Base-by-base conservation (phyloP, 2,888 invertebrate species). In the Philhelius pedissequus region DNA sequence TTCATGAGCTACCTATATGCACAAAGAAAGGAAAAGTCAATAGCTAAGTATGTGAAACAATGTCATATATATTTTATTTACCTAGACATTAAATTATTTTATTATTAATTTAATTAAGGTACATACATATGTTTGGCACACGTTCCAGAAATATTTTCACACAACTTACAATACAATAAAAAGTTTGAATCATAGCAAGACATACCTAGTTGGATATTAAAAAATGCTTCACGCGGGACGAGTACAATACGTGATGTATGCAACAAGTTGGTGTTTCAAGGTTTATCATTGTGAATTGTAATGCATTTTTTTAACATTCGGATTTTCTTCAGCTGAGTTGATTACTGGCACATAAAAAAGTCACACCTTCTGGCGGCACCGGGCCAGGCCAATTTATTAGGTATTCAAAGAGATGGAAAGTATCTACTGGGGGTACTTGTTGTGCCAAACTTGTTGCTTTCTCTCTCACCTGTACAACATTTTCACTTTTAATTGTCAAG, bases 401-500 rank as follows among this genome's bases (percentile, higher is more conserved):
- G 22, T 48, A 83, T 78, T 74, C 74, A 78, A 27, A 69, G 74
- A 78, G 83, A 75, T 74, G 74, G 79, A 83, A 83, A 83, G 83
- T 79, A 79, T 69, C 22, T 64, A 58, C 6, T 40, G 25, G 22
- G 3, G 7, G 11, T 32, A 32, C 22, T n/a, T 58, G 62, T 9
- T 62, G 73, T 56, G 73, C 62, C 74, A 74, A 68, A 82, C 73
- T 62, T 78, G 68, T 82, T 83, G 83, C 83, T 83, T 83, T 83
- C 83, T 83, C 83, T 74, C 79, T 78, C 79, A 79, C 68, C 74
- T 70, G 74, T 64, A 74, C 45, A 78, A 50, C 32, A 70, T 74
- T 83, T 83, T 83, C 83, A 83, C 83, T 83, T 83, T 83, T 83
- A 83, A 83, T 83, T 83, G 83, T 79, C 78, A 82, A 77, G 52